These are phyloP conservation scores for Todiramphus chloris DNA, from an alignment of 2,113 vertebrate genomes.

Conservation along the genomic window DNA sequence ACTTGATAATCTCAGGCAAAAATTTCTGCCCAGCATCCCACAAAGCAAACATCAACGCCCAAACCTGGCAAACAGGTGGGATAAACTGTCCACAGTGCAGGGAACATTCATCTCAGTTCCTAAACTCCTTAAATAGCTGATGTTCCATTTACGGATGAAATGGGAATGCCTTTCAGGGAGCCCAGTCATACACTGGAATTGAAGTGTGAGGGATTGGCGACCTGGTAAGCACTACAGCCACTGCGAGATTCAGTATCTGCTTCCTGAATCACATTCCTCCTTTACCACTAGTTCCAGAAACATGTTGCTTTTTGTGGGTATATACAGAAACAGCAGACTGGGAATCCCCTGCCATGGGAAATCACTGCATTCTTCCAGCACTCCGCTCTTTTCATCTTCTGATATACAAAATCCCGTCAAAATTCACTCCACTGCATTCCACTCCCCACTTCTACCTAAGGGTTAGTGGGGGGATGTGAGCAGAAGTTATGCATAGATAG, in stretches of 20 bases:
- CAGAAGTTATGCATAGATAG: not conserved
- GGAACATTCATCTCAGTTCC: not conserved
- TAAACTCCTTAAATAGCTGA: not conserved
- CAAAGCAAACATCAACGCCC: not conserved
- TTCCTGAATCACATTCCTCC: not conserved
- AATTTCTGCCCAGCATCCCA: not conserved
- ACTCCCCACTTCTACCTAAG: not conserved
- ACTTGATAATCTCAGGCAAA: not conserved
- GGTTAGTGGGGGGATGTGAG: accelerated
- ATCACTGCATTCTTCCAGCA: not conserved
- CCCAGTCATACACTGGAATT: not conserved
- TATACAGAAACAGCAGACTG: not conserved
- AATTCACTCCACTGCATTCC: not conserved
- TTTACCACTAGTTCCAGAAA: not conserved
- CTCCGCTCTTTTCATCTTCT: not conserved
- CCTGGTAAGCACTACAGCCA: not conserved
- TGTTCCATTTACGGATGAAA: not conserved
- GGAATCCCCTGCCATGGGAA: not conserved
- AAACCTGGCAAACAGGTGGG: not conserved
- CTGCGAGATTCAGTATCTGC: not conserved
- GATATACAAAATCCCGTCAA: not conserved
- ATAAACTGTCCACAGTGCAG: not conserved
- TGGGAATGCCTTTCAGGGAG: not conserved
- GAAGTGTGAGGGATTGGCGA: accelerated
- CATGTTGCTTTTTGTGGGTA: not conserved